These are phyloP conservation scores for Oncorhynchus keta DNA, from an alignment of 2,113 vertebrate species.

Conservation along the genomic window DNA sequence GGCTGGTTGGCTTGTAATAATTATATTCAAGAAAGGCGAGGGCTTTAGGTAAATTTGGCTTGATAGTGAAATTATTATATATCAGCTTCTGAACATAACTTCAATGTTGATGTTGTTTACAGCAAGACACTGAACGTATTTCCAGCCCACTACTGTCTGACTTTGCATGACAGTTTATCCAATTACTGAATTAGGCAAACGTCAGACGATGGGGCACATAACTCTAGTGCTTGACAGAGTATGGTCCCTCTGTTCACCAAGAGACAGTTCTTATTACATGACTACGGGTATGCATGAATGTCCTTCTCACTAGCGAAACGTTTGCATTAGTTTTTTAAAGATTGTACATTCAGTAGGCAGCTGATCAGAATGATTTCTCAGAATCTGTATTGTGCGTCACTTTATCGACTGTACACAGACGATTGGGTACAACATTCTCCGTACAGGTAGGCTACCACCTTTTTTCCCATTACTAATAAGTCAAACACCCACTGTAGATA, in stretches of 20 bases:
- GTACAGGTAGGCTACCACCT: no score
- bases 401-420: not conserved
- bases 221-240: not conserved
- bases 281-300: not conserved
- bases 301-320: not conserved
- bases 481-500: no score
- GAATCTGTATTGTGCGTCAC: not conserved
- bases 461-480: no score
- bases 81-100: constrained; percentile 23
- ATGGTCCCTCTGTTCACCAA: not conserved
- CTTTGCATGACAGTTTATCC: not conserved
- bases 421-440: not conserved
- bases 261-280: not conserved
- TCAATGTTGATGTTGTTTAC: not conserved
- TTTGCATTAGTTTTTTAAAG: not conserved
- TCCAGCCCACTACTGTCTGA: not conserved
- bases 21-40: constrained; percentile 41
- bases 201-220: not conserved
- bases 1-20: not conserved
- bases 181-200: not conserved
- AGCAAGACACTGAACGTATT: constrained; percentile 7
- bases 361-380: not conserved
- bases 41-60: constrained; percentile 48
- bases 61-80: constrained; percentile 19
- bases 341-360: not conserved